Percentiles rank a stretch among this genome's conserved stretches.
These are phyloP conservation scores for Diarsia dahlii DNA, from an alignment of 2,888 invertebrate genomes.

Conservation along the genomic window DNA sequence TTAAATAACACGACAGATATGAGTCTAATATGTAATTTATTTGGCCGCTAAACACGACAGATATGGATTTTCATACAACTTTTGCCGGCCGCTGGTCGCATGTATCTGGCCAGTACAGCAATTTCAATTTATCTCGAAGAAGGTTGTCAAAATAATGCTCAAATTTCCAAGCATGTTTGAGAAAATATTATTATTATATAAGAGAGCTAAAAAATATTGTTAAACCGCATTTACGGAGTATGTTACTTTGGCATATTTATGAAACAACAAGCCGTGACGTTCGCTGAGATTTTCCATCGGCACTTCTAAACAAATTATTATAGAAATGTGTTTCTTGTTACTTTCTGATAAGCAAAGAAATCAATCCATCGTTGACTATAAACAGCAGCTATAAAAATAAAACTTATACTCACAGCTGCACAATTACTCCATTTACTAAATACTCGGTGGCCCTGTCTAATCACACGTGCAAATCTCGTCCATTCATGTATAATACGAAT, in stretches of 20 bases:
- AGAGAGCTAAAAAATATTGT: not conserved
- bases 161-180: too few relatives aligned
- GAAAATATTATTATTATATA: slow-evolving; percentile 14
- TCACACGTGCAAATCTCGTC: slow-evolving; percentile 75
- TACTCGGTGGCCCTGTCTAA: slow-evolving; percentile 36
- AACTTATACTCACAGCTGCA: not conserved
- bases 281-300: not conserved
- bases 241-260: not conserved
- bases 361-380: not conserved
- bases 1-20: too few relatives aligned
- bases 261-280: not conserved
- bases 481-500: slow-evolving; percentile 55
- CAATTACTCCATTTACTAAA: slow-evolving; percentile 25
- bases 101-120: too few relatives aligned
- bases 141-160: too few relatives aligned
- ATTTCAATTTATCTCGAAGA: too few relatives aligned
- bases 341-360: not conserved
- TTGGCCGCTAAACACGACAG: too few relatives aligned
- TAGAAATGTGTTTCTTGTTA: too few relatives aligned
- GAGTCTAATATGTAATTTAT: too few relatives aligned
- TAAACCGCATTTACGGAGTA: not conserved
- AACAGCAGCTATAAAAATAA: not conserved
- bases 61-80: too few relatives aligned
- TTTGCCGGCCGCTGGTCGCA: too few relatives aligned
- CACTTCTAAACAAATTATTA: not conserved